These are phyloP conservation scores for Leptopilina clavipes DNA, from an alignment of 1,140 invertebrate species.

Conservation along the genomic window DNA sequence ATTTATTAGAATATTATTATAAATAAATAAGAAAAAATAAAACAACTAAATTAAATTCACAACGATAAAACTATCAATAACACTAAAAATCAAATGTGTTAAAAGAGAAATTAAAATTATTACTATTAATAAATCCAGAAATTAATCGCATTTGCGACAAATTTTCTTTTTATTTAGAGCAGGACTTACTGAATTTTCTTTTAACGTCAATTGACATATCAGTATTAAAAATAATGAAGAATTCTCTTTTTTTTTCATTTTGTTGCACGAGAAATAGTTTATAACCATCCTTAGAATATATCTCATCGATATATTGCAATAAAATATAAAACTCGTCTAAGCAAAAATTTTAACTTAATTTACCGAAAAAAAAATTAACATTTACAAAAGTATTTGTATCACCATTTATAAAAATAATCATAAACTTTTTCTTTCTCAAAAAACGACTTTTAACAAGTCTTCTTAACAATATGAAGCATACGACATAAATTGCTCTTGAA, in stretches of 20 bases:
- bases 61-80: no score
- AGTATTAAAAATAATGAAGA: slow-evolving; percentile 1
- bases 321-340: slow-evolving; percentile 21
- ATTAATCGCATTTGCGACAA: background rate
- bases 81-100: background rate
- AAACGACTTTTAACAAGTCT: no score
- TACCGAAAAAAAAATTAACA: background rate
- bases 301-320: slow-evolving; percentile 9
- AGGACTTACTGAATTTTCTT: slow-evolving; percentile 29
- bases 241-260: background rate
- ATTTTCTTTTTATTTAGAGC: background rate
- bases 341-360: slow-evolving; percentile 2
- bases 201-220: slow-evolving; percentile 4
- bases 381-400: slow-evolving; percentile 13
- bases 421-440: no score
- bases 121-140: background rate
- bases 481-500: background rate
- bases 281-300: background rate
- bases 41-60: no score
- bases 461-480: no score
- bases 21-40: no score
- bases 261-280: background rate
- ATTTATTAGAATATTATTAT: slow-evolving; percentile 47
- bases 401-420: slow-evolving; percentile 2
- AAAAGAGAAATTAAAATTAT: background rate